Conservation (phyloP, 2,888 invertebrate species). For the Scaptomyza caliginosa region DNA sequence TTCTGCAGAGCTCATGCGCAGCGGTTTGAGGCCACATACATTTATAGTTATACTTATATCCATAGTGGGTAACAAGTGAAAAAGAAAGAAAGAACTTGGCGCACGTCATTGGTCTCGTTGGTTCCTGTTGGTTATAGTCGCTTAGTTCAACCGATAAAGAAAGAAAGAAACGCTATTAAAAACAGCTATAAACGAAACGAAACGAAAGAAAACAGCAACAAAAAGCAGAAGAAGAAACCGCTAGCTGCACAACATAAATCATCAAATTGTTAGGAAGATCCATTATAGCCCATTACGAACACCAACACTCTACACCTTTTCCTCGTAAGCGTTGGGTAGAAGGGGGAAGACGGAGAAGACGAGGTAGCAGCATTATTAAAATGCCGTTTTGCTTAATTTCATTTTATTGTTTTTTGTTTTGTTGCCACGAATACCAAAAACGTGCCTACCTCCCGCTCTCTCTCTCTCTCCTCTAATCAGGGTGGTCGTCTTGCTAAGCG, state of each 20-base stretch:
- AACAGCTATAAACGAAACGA: conserved; percentile 71
- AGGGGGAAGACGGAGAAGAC: neutral
- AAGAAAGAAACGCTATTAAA: conserved; percentile 60
- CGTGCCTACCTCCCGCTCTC: too few species aligned
- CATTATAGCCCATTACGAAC: conserved; percentile 81
- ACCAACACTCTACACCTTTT: conserved; percentile 52
- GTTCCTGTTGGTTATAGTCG: conserved; percentile 29
- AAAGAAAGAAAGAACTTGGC: conserved; percentile 10
- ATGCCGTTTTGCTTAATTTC: conserved; percentile 81
- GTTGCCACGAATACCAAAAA: conserved; percentile 70
- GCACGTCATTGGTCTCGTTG: conserved; percentile 22
- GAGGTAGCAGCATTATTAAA: conserved; percentile 71
- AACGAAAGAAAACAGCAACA: conserved; percentile 23
- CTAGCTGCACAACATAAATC: conserved; percentile 79
- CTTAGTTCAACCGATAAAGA: conserved; percentile 53
- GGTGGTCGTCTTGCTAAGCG: conserved; percentile 51
- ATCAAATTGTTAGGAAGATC: conserved; percentile 80
- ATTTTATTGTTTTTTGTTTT: conserved; percentile 80
- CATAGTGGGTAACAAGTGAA: neutral
- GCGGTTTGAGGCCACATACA: conserved; percentile 18
- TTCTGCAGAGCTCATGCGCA: conserved; percentile 64
- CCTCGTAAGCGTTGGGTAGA: conserved; percentile 15
- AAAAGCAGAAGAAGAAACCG: conserved; percentile 64
- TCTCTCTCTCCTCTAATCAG: conserved; percentile 56
- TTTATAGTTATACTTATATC: neutral